Percentiles rank a stretch among this genome's conserved stretches.
phyloP scores from a whole-genome alignment of 2,113 vertebrate species.

The Bagarius yarrelli region DNA sequence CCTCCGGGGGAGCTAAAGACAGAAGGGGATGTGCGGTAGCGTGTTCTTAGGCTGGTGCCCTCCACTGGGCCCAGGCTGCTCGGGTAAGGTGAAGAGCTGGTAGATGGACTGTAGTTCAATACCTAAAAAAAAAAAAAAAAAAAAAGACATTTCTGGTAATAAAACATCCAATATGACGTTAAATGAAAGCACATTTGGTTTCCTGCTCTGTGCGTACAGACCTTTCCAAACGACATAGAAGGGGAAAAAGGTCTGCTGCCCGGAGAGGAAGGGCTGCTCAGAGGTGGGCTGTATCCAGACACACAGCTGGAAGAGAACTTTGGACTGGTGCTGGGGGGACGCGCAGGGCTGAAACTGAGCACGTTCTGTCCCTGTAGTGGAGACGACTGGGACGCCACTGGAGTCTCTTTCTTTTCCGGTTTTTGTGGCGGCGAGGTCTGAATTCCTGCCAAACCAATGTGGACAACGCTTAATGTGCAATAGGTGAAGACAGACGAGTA shows the following conservation, averaged over 20 bases:
- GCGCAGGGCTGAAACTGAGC: slow-evolving; percentile 89
- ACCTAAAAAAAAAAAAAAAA: slow-evolving; percentile 71
- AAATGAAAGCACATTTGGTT: not conserved
- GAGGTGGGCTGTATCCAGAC: slow-evolving; percentile 80
- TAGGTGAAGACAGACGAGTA: not conserved
- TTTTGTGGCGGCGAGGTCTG: slow-evolving; percentile 76
- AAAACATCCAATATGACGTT: not conserved
- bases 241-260: slow-evolving; percentile 71
- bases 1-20: slow-evolving; percentile 84
- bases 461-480: not conserved
- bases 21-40: slow-evolving; percentile 83
- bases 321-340: slow-evolving; percentile 80
- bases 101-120: slow-evolving; percentile 76
- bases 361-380: slow-evolving; percentile 89
- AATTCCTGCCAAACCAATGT: slow-evolving; percentile 67
- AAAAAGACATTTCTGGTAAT: not conserved
- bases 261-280: slow-evolving; percentile 71
- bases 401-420: slow-evolving; percentile 71
- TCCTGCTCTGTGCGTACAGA: slow-evolving; percentile 49
- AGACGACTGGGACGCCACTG: slow-evolving; percentile 71
- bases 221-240: slow-evolving; percentile 76
- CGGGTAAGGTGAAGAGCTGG: slow-evolving; percentile 72
- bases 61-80: slow-evolving; percentile 77
- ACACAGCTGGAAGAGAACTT: slow-evolving; percentile 83
- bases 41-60: slow-evolving; percentile 75